A percentile compares a stretch with the other conserved stretches of the same genome.
These are phyloP conservation scores for Caenorhabditis virilis DNA, from an alignment of 2,888 invertebrate genomes.

Conservation along the genomic window DNA sequence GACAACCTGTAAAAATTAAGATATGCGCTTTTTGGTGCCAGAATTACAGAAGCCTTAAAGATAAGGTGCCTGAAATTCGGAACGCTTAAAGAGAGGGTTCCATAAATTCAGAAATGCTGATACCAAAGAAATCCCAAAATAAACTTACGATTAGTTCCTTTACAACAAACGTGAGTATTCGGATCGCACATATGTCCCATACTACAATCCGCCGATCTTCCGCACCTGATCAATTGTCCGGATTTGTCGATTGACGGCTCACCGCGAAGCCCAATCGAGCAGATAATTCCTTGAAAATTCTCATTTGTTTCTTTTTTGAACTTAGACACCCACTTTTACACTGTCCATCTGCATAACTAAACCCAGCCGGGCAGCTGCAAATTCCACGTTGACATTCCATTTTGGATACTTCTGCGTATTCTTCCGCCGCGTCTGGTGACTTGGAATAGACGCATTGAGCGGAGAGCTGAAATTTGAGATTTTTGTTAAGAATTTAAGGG, in stretches of 20 bases:
- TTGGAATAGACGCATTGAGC: slow-evolving; percentile 48
- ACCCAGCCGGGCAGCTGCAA: slow-evolving; percentile 61
- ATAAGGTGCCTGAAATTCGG: too few relatives aligned
- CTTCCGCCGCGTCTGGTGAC: slow-evolving; percentile 35
- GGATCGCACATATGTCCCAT: slow-evolving; percentile 63
- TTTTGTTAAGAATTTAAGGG: neutral
- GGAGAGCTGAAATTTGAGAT: slow-evolving; percentile 25
- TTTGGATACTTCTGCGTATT: slow-evolving; percentile 45
- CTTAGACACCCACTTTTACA: slow-evolving; percentile 47
- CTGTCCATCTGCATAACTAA: slow-evolving; percentile 49
- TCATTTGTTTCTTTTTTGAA: neutral
- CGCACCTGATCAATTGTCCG: slow-evolving; percentile 52
- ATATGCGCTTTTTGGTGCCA: too few relatives aligned
- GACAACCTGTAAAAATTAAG: slow-evolving; percentile 61
- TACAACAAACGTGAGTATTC: slow-evolving; percentile 59
- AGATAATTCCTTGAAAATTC: slow-evolving; percentile 48
- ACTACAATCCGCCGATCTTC: slow-evolving; percentile 46
- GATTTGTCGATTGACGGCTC: slow-evolving; percentile 61
- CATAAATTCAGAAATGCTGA: too few relatives aligned
- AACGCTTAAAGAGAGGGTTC: too few relatives aligned
- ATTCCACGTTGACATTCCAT: slow-evolving; percentile 54
- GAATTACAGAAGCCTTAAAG: too few relatives aligned
- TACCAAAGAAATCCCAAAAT: too few relatives aligned
- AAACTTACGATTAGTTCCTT: slow-evolving; percentile 60
- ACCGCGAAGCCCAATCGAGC: slow-evolving; percentile 60